These are phyloP conservation scores for Dolomedes plantarius DNA, from an alignment of 2,888 invertebrate genomes.

Conservation along the genomic window DNA sequence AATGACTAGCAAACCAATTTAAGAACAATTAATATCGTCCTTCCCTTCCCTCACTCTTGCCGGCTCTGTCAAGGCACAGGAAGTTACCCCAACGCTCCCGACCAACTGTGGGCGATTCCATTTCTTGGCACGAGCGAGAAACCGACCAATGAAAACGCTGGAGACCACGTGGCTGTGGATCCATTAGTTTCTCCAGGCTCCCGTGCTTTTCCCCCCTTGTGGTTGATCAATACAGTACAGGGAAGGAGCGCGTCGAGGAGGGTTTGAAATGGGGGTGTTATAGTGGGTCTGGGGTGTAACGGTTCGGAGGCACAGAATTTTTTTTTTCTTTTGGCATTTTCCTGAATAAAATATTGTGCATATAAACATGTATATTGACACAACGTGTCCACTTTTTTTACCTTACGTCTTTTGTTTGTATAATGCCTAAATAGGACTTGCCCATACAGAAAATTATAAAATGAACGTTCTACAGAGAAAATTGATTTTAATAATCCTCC, in stretches of 20 bases:
- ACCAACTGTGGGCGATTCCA: conserved; percentile 26
- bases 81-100: conserved; percentile 18
- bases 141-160: conserved; percentile 29
- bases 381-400: too few relatives aligned
- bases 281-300: not conserved
- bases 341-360: not conserved
- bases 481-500: too few relatives aligned
- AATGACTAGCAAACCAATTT: not conserved
- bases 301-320: not conserved
- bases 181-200: conserved; percentile 61
- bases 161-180: conserved; percentile 61
- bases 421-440: too few relatives aligned
- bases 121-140: conserved; percentile 19
- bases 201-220: conserved; percentile 28
- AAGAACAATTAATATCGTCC: not conserved
- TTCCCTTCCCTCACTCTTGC: not conserved
- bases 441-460: too few relatives aligned
- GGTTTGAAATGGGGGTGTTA: conserved; percentile 18
- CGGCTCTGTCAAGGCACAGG: conserved; percentile 12
- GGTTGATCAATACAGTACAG: conserved; percentile 55
- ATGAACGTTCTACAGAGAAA: too few relatives aligned
- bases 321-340: not conserved
- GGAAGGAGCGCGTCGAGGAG: conserved; percentile 51
- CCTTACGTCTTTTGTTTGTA: too few relatives aligned
- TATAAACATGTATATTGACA: too few relatives aligned